Base-by-base conservation (phyloP, 1,140 invertebrate species). In the Bombus cullumanus region DNA sequence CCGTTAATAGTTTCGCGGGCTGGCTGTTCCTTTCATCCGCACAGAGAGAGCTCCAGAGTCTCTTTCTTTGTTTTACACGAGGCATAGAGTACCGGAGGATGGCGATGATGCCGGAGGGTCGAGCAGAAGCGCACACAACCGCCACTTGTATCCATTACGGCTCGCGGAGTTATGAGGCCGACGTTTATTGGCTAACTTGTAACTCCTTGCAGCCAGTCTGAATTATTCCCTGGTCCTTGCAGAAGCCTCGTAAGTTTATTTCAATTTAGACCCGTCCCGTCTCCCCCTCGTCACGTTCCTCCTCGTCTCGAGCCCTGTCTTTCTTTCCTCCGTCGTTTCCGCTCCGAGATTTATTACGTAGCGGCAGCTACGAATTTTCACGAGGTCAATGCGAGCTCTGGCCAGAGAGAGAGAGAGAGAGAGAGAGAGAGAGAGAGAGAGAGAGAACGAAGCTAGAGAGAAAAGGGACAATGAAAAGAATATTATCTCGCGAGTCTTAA, bases 161-260 rank as follows among this genome's bases (percentile, higher is more conserved):
- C 73, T 34, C 76, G 71, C 71, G 86, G 81, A 92, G 91, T 92
- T 92, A 92, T 86, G 90, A 92, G 88, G 90, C 83, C 87, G 89
- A 92, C 90, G 88, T 92, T 91, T 92, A 92, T 92, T 91, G 91
- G 91, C 87, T 87, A 91, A 91, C 92, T 92, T 91, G 89, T 91
- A 92, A 92, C 91, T 92, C 88, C 88, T 91, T 83, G 88, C 87
- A 89, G 85, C 74, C 81, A 79, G 77, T 83, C 86, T 89, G 86
- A 92, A 92, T 91, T 92, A 92, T 92, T 92, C 88, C 83, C 79
- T 77, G 85, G 91, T 88, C 90, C 91, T 88, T 84, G 77, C 82
- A 85, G 85, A 87, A 91, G 85, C 87, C 91, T 90, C 83, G 84
- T 88, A 91, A 92, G 89, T 92, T 92, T 92, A 92, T 92, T 92